These are phyloP conservation scores for Leptothorax acervorum DNA, from an alignment of 2,888 invertebrate species.

Conservation along the genomic window DNA sequence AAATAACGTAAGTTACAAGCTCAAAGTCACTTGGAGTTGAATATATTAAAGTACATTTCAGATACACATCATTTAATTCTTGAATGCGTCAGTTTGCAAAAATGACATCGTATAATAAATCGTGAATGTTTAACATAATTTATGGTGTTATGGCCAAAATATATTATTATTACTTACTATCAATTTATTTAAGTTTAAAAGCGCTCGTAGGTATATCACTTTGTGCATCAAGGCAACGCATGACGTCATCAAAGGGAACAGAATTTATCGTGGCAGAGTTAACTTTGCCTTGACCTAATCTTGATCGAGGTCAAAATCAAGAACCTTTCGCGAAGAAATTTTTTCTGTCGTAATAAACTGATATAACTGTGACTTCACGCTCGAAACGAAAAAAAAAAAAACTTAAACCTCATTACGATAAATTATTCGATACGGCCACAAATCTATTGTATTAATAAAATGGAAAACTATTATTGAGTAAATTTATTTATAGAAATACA, in stretches of 20 bases:
- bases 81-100: neutral
- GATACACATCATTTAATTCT: no score
- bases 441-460: neutral
- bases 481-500: neutral
- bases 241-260: neutral
- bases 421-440: neutral
- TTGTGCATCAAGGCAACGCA: neutral
- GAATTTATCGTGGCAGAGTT: neutral
- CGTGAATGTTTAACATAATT: neutral
- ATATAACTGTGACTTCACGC: neutral
- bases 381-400: neutral
- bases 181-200: constrained; percentile 6
- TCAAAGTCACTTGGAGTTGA: neutral
- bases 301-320: neutral
- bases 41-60: constrained; percentile 26
- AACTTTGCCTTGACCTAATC: neutral
- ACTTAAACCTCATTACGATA: neutral
- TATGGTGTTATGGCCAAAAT: neutral
- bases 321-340: neutral
- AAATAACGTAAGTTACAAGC: neutral
- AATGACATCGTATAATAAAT: neutral
- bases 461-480: neutral
- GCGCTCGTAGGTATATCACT: neutral
- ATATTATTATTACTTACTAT: constrained; percentile 7
- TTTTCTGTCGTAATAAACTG: neutral